Conservation (phyloP, 2,888 invertebrate species). For the Sminthurinus aureus region DNA sequence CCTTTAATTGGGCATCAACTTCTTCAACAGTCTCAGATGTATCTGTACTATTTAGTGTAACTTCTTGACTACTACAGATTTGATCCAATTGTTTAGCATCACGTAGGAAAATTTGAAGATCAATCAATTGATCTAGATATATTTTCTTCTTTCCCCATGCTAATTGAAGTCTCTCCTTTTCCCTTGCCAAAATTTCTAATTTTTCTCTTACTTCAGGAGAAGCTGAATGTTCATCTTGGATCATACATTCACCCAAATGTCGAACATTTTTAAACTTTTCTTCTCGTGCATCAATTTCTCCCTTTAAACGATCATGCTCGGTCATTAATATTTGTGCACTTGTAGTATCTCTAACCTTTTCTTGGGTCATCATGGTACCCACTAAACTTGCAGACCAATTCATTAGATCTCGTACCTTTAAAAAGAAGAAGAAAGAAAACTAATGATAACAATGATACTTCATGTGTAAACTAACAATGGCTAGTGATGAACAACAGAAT, state of each 20-base stretch:
- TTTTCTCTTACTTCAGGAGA: slow-evolving; percentile 79
- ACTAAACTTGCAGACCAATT: slow-evolving; percentile 86
- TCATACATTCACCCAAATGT: slow-evolving; percentile 81
- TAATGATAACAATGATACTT: no score
- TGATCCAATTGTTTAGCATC: slow-evolving; percentile 94
- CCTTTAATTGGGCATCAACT: slow-evolving; percentile 78
- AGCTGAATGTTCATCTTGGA: slow-evolving; percentile 84
- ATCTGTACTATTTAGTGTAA: slow-evolving; percentile 62
- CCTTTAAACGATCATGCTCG: slow-evolving; percentile 82
- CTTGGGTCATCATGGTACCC: slow-evolving; percentile 77
- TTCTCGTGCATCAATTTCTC: slow-evolving; percentile 89
- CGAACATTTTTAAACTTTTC: slow-evolving; percentile 78
- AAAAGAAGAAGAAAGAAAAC: slow-evolving; percentile 30
- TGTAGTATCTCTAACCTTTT: slow-evolving; percentile 81
- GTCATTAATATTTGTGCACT: slow-evolving; percentile 82
- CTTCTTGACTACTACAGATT: slow-evolving; percentile 85
- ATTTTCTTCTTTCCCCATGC: slow-evolving; percentile 91
- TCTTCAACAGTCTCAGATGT: slow-evolving; percentile 71
- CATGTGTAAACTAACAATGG: no score
- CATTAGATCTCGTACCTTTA: slow-evolving; percentile 81
- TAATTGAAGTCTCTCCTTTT: slow-evolving; percentile 78
- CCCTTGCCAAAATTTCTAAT: slow-evolving; percentile 78
- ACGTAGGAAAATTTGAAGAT: slow-evolving; percentile 91
- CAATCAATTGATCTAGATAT: slow-evolving; percentile 87
- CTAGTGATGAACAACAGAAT: no score